Conservation (phyloP, 2,797 vertebrate genomes). For the Fistularia commersonii region DNA sequence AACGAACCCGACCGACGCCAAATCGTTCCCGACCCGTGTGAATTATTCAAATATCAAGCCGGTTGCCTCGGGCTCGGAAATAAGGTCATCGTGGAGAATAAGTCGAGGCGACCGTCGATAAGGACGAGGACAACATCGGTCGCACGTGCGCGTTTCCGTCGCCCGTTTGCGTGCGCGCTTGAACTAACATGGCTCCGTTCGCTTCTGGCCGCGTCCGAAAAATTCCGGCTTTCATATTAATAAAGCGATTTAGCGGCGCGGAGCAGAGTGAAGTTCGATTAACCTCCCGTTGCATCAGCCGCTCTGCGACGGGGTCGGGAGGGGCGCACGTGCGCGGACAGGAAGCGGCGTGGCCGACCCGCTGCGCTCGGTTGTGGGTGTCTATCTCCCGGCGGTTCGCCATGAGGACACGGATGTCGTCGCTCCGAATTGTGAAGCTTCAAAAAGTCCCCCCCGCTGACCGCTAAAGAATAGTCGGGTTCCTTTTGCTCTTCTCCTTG, state of each 20-base stretch:
- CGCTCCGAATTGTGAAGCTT: slow-evolving; percentile 52
- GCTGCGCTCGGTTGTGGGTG: slow-evolving; percentile 62
- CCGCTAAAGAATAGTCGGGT: slow-evolving; percentile 58
- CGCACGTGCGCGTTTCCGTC: too few relatives aligned
- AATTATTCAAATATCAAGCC: slow-evolving; percentile 66
- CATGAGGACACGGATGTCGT: slow-evolving; percentile 68
- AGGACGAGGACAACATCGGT: too few relatives aligned
- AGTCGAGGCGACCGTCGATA: too few relatives aligned
- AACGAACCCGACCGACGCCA: slow-evolving; percentile 26
- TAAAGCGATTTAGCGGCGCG: too few relatives aligned
- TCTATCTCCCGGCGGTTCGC: slow-evolving; percentile 51
- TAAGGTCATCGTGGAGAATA: slow-evolving; percentile 62
- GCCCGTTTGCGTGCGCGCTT: too few relatives aligned
- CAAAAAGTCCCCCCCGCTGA: slow-evolving; percentile 61
- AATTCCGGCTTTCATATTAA: too few relatives aligned
- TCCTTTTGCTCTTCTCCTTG: slow-evolving; percentile 64
- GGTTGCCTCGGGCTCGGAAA: slow-evolving; percentile 63
- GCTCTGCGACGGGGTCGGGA: background rate
- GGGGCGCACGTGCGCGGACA: slow-evolving; percentile 44
- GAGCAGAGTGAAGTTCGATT: too few relatives aligned
- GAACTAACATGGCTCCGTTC: too few relatives aligned
- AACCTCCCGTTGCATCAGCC: too few relatives aligned
- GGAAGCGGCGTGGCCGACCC: slow-evolving; percentile 39
- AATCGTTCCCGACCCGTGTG: slow-evolving; percentile 47
- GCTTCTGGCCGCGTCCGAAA: too few relatives aligned